Evolutionary conservation across 2,888 invertebrate genomes (phyloP), one percentile per base, ranked within the genome.

Genomic region (Acrocyrtus sp.): DNA sequence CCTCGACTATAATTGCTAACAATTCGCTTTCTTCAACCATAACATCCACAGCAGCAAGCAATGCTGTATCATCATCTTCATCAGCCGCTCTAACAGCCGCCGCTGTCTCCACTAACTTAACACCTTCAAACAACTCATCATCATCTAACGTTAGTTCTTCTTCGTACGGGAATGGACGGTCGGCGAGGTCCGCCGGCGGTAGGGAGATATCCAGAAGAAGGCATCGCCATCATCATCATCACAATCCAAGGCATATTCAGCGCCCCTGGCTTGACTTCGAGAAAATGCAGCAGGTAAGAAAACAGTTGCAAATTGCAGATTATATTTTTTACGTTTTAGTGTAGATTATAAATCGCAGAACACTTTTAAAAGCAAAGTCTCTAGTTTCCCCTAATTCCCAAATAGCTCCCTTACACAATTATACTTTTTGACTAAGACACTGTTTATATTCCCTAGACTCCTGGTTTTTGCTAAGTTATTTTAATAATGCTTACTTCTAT

Each of bases 191-290:
- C 26, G 69, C 78, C 39, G 78, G 74, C 76, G 80, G 80, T 60
- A 83, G 83, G 70, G 81, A 83, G 56, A 82, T 90, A 85, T 87
- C 87, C 62, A 73, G 75, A 60, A 72, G 75, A 72, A 88, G 88
- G 82, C 84, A 90, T 82, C 89, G 90, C 81, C 86, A 88, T 78
- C 90, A 90, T 82, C 86, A 88, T 78, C 87, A 78, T 75, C 78
- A 87, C 81, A 85, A 86, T 78, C 84, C 85, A 61, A 83, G 84
- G 74, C 90, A 92, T 85, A 87, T 90, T 81, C 91, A 91, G 84
- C 89, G 95, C 84, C 96, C 96, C 80, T 95, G 94, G 85, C 89
- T 96, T 83, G 95, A 96, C 87, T 95, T 96, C 85, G 96, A 96
- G 86, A 96, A 96, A 88, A 96, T 96, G 95, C 95, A 95, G 88